A percentile compares a stretch with the other conserved stretches of the same genome.
phyloP scores from a whole-genome alignment of 1,140 invertebrate genomes.

The Pteromalus puparum region DNA sequence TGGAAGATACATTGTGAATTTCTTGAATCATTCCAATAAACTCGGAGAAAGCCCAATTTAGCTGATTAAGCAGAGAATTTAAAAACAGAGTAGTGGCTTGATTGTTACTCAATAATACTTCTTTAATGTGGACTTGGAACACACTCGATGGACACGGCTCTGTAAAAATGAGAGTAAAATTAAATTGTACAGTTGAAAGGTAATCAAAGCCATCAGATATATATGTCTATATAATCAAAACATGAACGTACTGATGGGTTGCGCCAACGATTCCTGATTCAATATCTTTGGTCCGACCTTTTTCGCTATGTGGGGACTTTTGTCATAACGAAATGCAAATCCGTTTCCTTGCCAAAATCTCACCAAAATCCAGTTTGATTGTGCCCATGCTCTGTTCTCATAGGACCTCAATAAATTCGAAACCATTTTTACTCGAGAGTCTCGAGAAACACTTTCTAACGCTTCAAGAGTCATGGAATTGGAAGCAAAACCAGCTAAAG shows the following conservation, averaged over 20 bases:
- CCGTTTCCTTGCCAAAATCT: constrained; percentile 90
- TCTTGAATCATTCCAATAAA: constrained; percentile 91
- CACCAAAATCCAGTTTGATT: constrained; percentile 90
- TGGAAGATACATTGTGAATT: constrained; percentile 77
- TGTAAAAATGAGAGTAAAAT: constrained; percentile 60
- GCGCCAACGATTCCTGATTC: constrained; percentile 71
- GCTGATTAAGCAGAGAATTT: constrained; percentile 87
- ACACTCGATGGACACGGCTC: constrained; percentile 80
- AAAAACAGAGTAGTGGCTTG: constrained; percentile 80
- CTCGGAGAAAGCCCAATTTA: constrained; percentile 93
- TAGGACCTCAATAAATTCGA: constrained; percentile 84
- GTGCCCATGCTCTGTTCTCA: constrained; percentile 89
- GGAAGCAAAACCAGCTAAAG: constrained; percentile 83
- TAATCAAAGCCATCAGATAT: not conserved
- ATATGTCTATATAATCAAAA: too few species aligned
- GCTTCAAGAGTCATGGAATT: constrained; percentile 78
- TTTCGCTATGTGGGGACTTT: constrained; percentile 77
- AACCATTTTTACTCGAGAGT: constrained; percentile 77
- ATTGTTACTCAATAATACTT: constrained; percentile 72
- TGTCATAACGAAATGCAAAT: constrained; percentile 86
- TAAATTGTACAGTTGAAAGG: not conserved
- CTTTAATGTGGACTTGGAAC: constrained; percentile 77
- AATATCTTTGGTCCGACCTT: constrained; percentile 73
- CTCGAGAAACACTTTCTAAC: constrained; percentile 79
- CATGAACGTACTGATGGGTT: constrained; percentile 75